These are phyloP conservation scores for Chrysomallon squamiferum DNA, from an alignment of 1,140 invertebrate genomes.

Conservation along the genomic window DNA sequence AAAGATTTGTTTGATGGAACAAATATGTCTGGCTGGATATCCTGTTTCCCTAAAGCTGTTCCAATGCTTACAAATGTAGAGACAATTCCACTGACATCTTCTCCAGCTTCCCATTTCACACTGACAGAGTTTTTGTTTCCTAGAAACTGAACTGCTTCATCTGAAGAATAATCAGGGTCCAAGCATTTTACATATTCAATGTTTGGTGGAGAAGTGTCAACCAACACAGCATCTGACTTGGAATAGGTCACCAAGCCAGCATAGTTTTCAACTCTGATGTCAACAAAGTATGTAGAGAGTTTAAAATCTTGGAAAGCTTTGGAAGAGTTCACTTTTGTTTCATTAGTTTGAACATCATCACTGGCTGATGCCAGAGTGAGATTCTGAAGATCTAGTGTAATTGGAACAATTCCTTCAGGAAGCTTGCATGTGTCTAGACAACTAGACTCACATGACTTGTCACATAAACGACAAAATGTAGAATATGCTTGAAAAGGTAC, in stretches of 20 bases:
- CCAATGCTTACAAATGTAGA: neutral
- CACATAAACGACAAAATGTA: neutral
- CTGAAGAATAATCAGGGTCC: neutral
- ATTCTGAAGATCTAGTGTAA: neutral
- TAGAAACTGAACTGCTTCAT: neutral
- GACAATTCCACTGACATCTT: constrained; percentile 1
- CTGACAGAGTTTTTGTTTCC: neutral
- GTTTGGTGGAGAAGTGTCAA: neutral
- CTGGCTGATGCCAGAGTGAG: neutral
- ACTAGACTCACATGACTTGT: neutral
- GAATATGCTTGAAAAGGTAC: neutral
- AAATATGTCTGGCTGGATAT: neutral
- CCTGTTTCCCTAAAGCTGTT: neutral
- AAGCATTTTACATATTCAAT: neutral
- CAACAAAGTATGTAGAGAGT: neutral
- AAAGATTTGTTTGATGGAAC: neutral
- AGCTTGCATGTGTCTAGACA: neutral
- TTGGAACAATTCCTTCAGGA: neutral
- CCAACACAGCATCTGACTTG: neutral
- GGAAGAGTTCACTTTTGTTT: neutral
- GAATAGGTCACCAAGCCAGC: neutral
- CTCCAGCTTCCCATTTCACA: neutral
- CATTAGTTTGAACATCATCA: neutral
- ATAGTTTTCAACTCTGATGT: neutral
- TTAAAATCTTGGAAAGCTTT: neutral